A percentile compares a stretch with the other conserved stretches of the same genome.
These are phyloP conservation scores for Drosophila serrata DNA, from an alignment of 1,140 invertebrate species.

Conservation along the genomic window DNA sequence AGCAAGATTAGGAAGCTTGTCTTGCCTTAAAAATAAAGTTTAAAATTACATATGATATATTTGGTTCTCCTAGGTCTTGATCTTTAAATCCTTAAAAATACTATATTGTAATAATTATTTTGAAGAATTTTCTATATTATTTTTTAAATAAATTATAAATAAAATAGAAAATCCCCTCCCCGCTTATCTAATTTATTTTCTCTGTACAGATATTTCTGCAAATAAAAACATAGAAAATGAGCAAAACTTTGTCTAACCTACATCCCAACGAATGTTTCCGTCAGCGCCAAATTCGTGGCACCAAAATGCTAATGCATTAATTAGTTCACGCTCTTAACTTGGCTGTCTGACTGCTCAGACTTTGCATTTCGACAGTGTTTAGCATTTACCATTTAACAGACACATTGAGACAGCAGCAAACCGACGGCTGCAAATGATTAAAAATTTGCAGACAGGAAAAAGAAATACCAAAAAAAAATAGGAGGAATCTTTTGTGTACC, in stretches of 20 bases:
- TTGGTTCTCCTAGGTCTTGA: neutral
- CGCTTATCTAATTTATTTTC: neutral
- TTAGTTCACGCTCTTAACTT: conserved; percentile 66
- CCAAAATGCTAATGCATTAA: conserved; percentile 76
- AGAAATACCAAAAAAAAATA: conserved; percentile 10
- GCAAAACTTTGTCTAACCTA: conserved; percentile 54
- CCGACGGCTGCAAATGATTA: conserved; percentile 52
- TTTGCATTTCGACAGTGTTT: conserved; percentile 23
- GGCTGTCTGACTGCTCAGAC: conserved; percentile 44
- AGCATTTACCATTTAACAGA: conserved; percentile 30
- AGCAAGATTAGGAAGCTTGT: rapidly evolving
- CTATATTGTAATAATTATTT: neutral
- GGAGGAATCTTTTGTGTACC: conserved; percentile 32
- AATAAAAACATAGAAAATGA: conserved; percentile 13
- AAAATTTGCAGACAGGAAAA: conserved; percentile 65
- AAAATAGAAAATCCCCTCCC: neutral
- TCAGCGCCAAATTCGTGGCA: conserved; percentile 36
- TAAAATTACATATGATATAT: neutral
- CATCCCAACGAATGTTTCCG: conserved; percentile 55
- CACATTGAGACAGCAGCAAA: conserved; percentile 32
- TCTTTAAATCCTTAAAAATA: neutral
- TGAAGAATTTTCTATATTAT: neutral
- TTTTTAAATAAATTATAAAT: neutral
- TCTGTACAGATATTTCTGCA: conserved; percentile 2
- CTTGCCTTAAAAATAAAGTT: neutral